Evolutionary conservation across 2,113 vertebrate genomes (phyloP).

Genomic region (Ursus arctos): DNA sequence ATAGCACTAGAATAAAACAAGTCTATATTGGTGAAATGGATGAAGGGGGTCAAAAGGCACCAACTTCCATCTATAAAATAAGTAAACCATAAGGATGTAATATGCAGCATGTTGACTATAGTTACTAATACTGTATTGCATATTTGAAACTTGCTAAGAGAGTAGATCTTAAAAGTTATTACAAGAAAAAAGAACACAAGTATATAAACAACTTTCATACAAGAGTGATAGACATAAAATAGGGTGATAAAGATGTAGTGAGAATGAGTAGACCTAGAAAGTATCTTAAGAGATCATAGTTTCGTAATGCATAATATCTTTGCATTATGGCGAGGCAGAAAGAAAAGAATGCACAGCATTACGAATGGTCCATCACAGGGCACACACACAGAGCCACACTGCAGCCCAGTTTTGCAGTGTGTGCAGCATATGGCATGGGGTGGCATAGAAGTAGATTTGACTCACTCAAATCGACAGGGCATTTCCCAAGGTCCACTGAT

Average conservation of each 20-base stretch:
- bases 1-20: not conserved
- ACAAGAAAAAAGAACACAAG: not conserved
- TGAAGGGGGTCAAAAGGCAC: not conserved
- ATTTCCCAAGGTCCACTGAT: not conserved
- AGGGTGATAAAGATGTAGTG: not conserved
- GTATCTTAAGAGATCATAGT: not conserved
- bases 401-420: not conserved
- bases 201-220: not conserved
- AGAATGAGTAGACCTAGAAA: not conserved
- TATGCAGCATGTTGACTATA: not conserved
- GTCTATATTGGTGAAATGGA: not conserved
- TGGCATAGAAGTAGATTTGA: not conserved
- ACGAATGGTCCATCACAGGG: accelerated
- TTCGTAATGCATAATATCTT: not conserved
- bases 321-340: not conserved
- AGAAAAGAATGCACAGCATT: not conserved
- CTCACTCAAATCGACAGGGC: not conserved
- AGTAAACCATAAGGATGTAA: not conserved
- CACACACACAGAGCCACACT: not conserved
- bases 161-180: not conserved
- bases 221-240: not conserved
- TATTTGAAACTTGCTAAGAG: not conserved
- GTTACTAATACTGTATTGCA: not conserved
- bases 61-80: not conserved
- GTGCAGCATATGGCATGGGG: accelerated